These are phyloP conservation scores for Cheirogaleus medius DNA, from an alignment of 2,113 vertebrate genomes.

Conservation along the genomic window DNA sequence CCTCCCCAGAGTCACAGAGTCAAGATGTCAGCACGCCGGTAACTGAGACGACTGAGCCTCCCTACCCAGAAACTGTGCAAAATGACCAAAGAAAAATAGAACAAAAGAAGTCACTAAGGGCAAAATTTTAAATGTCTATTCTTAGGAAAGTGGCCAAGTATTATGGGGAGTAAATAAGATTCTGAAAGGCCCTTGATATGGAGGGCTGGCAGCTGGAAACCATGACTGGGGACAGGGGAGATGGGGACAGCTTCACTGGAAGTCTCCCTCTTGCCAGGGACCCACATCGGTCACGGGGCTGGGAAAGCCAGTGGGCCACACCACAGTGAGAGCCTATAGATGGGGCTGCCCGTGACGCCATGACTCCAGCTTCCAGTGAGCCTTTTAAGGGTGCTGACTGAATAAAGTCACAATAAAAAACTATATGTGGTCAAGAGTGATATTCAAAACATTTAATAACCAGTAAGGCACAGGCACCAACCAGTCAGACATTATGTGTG, in stretches of 20 bases:
- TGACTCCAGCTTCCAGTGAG: neutral
- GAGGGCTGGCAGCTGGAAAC: neutral
- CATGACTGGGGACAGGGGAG: neutral
- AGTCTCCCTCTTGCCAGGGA: neutral
- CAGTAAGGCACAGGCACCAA: neutral
- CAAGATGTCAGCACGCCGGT: neutral
- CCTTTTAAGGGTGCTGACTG: neutral
- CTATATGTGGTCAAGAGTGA: neutral
- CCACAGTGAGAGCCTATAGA: neutral
- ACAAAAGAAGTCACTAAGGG: neutral
- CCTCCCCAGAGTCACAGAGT: neutral
- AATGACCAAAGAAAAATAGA: neutral
- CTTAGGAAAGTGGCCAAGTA: neutral
- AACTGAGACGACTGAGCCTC: neutral
- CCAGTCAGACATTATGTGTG: neutral
- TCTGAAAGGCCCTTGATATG: neutral
- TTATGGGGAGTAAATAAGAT: neutral
- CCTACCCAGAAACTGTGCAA: neutral
- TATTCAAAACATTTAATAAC: neutral
- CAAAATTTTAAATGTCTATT: neutral
- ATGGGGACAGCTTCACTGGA: neutral
- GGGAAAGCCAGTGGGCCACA: neutral
- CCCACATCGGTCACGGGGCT: neutral
- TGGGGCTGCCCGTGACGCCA: neutral
- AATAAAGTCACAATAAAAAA: neutral